Evolutionary conservation across 1,140 invertebrate species (phyloP), one percentile per base, ranked within the genome.

Genomic region (Camponotus floridanus): DNA sequence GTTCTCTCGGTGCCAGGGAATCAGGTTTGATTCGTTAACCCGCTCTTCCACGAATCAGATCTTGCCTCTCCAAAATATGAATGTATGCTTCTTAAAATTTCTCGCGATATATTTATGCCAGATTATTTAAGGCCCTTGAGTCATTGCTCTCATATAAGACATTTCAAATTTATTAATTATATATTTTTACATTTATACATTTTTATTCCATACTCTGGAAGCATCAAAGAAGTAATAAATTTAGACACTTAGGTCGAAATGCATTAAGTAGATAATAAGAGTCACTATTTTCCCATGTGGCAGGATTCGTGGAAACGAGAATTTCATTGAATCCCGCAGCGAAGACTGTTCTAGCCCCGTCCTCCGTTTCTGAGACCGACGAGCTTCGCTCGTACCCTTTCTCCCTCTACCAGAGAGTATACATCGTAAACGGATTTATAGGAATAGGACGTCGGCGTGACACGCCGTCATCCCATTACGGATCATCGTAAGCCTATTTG

Each of bases 401-500:
- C 13, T 62, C n/a, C 65, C 65, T 45, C 48, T 76, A 71, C 68
- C 74, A 71, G 73, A 71, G 70, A 84, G 76, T 86, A 62, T 81
- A 80, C 85, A 48, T 85, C 86, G 86, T 90, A 90, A 90, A 90
- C 84, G 89, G 89, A 90, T 90, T 90, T 90, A 90, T 87, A 91
- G 74, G 85, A 90, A 87, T 87, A 90, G 74, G 85, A 90, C 57
- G 65, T 76, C 79, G 39, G 74, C 85, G 89, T 86, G 89, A 90
- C 91, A 91, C 73, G 68, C 59, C 87, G 86, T 92, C 92, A 92
- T 93, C 90, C 91, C 87, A 93, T 92, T 92, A 91, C 87, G 91
- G 91, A 92, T 93, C 88, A 93, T 92, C 87, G 88, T 92, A 91
- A 93, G 92, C 91, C 91, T 92, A 92, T 93, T 93, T 92, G 91